Percentiles rank a stretch among this genome's conserved stretches.
Conservation (phyloP, 2,888 invertebrate genomes). For the Rugalucina vietnamica region DNA sequence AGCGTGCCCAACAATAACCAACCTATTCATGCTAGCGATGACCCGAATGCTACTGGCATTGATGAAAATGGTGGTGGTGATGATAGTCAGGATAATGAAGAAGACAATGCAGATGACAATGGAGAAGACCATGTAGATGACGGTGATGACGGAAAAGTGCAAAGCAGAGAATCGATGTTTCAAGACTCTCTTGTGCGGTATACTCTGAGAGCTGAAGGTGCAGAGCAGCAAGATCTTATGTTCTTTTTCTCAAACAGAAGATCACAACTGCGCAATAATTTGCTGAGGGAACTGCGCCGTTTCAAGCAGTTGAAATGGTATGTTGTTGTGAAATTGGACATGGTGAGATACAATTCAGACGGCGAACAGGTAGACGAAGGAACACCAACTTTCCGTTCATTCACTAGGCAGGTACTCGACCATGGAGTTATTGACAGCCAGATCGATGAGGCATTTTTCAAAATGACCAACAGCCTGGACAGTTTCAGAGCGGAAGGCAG, state of each 20-base stretch:
- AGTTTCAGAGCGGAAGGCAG: not conserved
- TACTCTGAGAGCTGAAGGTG: not conserved
- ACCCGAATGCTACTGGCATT: not conserved
- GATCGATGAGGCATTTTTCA: not conserved
- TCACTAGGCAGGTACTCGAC: not conserved
- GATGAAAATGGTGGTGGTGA: not conserved
- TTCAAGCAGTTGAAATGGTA: constrained; percentile 1
- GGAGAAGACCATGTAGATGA: not conserved
- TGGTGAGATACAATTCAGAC: not conserved
- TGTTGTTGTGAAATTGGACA: not conserved
- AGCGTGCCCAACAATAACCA: not conserved
- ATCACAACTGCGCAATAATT: not conserved
- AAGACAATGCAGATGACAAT: not conserved
- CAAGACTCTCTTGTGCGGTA: not conserved
- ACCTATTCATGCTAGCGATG: not conserved
- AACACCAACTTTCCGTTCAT: not conserved
- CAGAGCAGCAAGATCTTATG: not conserved
- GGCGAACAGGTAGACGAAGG: not conserved
- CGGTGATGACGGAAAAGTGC: not conserved
- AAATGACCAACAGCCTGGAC: not conserved
- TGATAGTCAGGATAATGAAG: not conserved
- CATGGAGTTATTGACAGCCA: not conserved
- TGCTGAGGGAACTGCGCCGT: not conserved
- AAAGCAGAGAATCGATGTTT: not conserved
- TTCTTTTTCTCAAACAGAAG: not conserved